A percentile compares a stretch with the other conserved stretches of the same genome.
These are phyloP conservation scores for Barnardius zonarius DNA, from an alignment of 2,113 vertebrate species.

Conservation along the genomic window DNA sequence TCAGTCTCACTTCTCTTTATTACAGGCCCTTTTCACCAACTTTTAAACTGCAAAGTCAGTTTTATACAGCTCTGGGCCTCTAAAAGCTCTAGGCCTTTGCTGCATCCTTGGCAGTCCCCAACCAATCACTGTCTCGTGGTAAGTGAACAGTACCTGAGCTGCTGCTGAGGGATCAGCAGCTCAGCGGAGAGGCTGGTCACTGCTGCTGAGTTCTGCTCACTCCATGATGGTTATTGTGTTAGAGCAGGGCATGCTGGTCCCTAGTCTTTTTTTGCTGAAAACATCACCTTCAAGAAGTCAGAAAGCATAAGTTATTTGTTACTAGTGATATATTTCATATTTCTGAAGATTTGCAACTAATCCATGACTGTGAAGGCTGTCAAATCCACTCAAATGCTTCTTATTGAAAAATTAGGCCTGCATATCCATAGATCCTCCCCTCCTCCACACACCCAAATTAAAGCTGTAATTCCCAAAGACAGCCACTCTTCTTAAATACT, in stretches of 20 bases:
- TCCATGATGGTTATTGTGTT: background rate
- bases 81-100: background rate
- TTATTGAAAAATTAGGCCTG: slow-evolving; percentile 29
- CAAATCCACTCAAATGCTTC: slow-evolving; percentile 28
- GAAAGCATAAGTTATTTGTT: background rate
- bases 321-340: slow-evolving; percentile 15
- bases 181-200: background rate
- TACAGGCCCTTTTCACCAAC: background rate
- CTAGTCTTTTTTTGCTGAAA: background rate
- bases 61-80: background rate
- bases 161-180: background rate
- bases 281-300: background rate
- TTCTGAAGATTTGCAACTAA: slow-evolving; percentile 17
- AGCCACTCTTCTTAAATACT: background rate
- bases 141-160: background rate
- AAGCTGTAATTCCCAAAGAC: slow-evolving; percentile 25
- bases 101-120: background rate
- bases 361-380: slow-evolving; percentile 2
- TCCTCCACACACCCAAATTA: background rate
- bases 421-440: background rate
- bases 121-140: accelerated
- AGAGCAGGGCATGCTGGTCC: background rate
- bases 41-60: background rate
- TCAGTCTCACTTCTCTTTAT: background rate
- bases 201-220: background rate